Evolutionary conservation across 2,888 invertebrate genomes (phyloP).

Genomic region (Dexiosoma caninum): DNA sequence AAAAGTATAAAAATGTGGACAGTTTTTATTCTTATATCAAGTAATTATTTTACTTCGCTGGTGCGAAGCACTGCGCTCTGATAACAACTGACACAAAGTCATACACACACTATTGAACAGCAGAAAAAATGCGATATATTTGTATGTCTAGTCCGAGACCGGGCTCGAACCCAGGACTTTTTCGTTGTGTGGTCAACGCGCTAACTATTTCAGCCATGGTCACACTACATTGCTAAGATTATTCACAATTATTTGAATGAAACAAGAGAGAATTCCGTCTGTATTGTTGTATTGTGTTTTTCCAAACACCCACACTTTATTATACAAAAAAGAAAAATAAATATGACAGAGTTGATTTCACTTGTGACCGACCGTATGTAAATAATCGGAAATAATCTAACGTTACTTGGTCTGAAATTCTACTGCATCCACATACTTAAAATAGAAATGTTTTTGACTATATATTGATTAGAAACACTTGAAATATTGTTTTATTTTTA

Average conservation of each 20-base stretch:
- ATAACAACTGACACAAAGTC: too few relatives aligned
- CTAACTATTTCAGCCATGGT: too few relatives aligned
- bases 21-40: too few relatives aligned
- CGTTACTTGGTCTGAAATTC: background rate
- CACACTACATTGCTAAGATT: too few relatives aligned
- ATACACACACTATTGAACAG: too few relatives aligned
- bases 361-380: background rate
- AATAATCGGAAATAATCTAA: background rate
- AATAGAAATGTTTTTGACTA: background rate
- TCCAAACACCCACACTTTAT: conserved; percentile 19
- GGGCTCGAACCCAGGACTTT: too few relatives aligned
- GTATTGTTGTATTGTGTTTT: conserved; percentile 3
- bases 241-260: background rate
- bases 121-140: too few relatives aligned
- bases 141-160: too few relatives aligned
- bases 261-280: conserved; percentile 7
- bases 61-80: too few relatives aligned
- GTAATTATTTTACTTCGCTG: too few relatives aligned
- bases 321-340: background rate
- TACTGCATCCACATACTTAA: background rate
- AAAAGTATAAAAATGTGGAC: too few relatives aligned
- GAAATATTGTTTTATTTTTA: background rate
- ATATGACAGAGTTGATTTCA: background rate
- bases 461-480: background rate
- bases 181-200: too few relatives aligned